Conservation (phyloP, 2,113 vertebrate species). For the Orthochromis indermauri region DNA sequence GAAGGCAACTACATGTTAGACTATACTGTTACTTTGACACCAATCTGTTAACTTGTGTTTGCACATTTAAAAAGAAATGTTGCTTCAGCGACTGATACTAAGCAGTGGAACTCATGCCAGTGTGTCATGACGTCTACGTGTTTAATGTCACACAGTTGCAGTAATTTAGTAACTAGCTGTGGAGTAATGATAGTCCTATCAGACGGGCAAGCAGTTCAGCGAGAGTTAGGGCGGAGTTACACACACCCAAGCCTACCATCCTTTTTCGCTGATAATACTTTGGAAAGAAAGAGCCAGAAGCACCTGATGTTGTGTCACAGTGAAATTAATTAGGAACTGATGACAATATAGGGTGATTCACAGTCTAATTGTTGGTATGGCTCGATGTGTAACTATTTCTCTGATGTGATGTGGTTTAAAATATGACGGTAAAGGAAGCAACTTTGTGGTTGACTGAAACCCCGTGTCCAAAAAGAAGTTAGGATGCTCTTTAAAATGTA, state of each 20-base stretch:
- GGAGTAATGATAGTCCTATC: constrained; percentile 50
- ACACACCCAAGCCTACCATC: neutral
- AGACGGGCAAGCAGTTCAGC: constrained; percentile 8
- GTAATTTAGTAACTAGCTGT: neutral
- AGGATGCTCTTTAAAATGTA: neutral
- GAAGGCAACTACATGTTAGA: neutral
- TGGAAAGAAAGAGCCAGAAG: neutral
- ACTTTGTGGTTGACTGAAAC: neutral
- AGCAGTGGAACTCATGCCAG: neutral
- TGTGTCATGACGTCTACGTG: neutral
- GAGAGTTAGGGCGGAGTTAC: neutral
- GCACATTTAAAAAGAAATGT: neutral
- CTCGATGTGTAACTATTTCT: neutral
- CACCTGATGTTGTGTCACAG: neutral
- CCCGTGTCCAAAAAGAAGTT: neutral
- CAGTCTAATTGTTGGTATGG: neutral
- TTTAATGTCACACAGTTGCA: neutral
- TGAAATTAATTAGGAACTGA: neutral
- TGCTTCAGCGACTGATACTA: neutral
- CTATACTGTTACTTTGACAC: neutral
- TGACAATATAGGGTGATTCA: neutral
- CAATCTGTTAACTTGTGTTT: neutral
- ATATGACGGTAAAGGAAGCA: neutral
- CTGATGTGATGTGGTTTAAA: neutral
- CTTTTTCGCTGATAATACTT: neutral